Evolutionary conservation across 2,113 vertebrate genomes (phyloP), one percentile per base, ranked within the genome.

Genomic region (Polyodon spathula): DNA sequence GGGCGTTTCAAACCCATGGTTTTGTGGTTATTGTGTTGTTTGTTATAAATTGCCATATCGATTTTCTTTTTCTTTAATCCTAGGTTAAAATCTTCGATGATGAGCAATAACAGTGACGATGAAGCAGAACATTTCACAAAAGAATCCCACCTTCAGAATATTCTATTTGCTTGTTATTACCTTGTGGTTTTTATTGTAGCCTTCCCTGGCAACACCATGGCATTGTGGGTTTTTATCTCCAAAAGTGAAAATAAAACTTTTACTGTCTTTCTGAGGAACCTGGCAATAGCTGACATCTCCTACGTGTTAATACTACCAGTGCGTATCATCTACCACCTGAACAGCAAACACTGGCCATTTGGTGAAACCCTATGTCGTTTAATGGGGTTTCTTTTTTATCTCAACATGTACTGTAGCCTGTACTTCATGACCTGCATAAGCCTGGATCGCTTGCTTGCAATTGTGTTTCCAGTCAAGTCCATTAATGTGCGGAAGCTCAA

Each of bases 341-440:
- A 59, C 8, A 55, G 69, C 5, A 66, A 57, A 43, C 15, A 73
- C 66, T 86, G 86, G 86, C 74, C 71, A 11, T 74, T 86, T 46
- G 83, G 81, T 6, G 56, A 75, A 17, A 39, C 60, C 1, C n/a
- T 66, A 14, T 88, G 86, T 68, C 70, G 73, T 6, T 6, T 83
- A 4, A 71, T 72, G n/a, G 80, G 83, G 37, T 86, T 83, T 68
- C 75, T 88, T 7, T 86, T 88, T 61, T 82, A 81, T 59, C 61
- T 88, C 1, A 86, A 86, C 68, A 76, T 88, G 74, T 86, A 88
- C 71, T 78, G 84, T 63, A 86, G 84, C 60, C 66, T 88, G 17
- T 88, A 79, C 59, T 57, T 86, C 9, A 83, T 86, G 75, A 76
- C 77, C 41, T 80, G 78, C 51, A 84, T 86, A 63, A 82, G 81